Evolutionary conservation across 2,888 invertebrate genomes (phyloP), one percentile per base, ranked within the genome.

Genomic region (Epirrita christyi): DNA sequence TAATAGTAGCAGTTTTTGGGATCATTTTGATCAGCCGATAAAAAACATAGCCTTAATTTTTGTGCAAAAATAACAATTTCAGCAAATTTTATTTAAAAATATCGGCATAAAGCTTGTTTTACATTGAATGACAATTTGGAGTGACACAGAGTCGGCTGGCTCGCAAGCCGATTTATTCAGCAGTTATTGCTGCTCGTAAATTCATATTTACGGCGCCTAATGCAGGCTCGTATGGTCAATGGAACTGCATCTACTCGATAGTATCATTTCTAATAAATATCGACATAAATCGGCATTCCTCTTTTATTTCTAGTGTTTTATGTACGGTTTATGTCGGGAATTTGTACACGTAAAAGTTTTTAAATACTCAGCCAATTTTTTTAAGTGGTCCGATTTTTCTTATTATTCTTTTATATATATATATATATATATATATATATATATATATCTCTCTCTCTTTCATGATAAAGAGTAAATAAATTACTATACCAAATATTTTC

Each of bases 191-290:
- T 63, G 61, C 62, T 67, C 76, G 81, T 87, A 86, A 88, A 86
- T 87, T 83, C 68, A 76, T 81, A 85, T 87, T 88, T 87, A 86
- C 78, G 83, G 78, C 71, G 71, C 63, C 73, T 88, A 86, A 87
- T 86, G 79, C 83, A 77, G 71, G 81, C 75, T 75, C 72, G 72
- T 61, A 64, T 69, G 73, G 75, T 73, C 78, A 76, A 64, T 73
- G 66, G 62, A 60, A 73, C 71, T 78, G 78, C 78, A 78, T 78
- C 80, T 75, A 78, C 70, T 55, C 59, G 75, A 76, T 81, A 67
- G 43, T 67, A 76, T 79, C 73, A 68, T 55, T 67, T 63, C 65
- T 70, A 75, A 76, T 74, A 69, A 75, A 73, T 68, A 71, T 64
- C 58, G 58, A 34, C 50, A 34, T 59, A 54, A 64, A 49, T 62